phyloP scores from a whole-genome alignment of 2,888 invertebrate species.

The Cerastoderma edule region DNA sequence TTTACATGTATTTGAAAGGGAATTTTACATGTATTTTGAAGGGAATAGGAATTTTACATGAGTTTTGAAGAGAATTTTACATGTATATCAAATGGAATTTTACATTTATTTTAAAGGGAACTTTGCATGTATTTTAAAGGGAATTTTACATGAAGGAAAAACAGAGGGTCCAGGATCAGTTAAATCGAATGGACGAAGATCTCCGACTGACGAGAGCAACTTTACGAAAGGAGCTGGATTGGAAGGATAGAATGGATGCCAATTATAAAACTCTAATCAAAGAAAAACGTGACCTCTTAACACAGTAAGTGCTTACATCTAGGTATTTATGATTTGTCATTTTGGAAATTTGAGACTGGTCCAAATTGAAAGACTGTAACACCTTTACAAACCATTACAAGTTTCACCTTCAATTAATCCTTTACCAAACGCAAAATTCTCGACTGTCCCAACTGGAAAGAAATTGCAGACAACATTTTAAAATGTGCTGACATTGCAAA shows the following conservation, averaged over 20 bases:
- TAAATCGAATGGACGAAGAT: constrained; percentile 76
- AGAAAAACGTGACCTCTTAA: constrained; percentile 80
- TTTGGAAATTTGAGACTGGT: background rate
- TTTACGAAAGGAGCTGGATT: constrained; percentile 76
- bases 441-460: too few relatives aligned
- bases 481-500: too few relatives aligned
- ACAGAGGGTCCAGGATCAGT: constrained; percentile 72
- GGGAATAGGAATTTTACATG: too few relatives aligned
- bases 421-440: too few relatives aligned
- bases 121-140: constrained; percentile 76
- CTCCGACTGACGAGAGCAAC: constrained; percentile 72
- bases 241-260: constrained; percentile 78
- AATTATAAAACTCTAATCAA: constrained; percentile 74
- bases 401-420: too few relatives aligned
- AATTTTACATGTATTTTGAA: too few relatives aligned
- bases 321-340: background rate
- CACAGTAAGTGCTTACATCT: constrained; percentile 73
- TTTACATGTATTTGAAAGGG: too few relatives aligned
- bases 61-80: too few relatives aligned
- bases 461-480: too few relatives aligned
- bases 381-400: background rate
- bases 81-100: too few relatives aligned
- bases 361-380: background rate
- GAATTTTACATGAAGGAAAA: constrained; percentile 77
- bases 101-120: constrained; percentile 77